Evolutionary conservation across 2,113 vertebrate genomes (phyloP).

Genomic region (Formicarius rufipectus): DNA sequence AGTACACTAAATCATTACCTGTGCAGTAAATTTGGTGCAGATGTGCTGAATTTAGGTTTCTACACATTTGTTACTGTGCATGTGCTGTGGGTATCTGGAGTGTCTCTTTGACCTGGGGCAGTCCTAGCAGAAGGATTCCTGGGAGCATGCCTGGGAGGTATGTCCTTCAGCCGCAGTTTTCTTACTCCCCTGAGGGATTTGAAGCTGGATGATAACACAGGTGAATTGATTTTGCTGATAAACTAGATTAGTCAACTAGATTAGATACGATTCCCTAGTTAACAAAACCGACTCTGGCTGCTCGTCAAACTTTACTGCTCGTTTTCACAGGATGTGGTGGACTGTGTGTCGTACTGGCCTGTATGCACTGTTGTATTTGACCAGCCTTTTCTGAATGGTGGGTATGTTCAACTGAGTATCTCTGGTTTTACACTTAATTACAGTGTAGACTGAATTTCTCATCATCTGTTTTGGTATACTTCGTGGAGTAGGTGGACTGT

Average conservation of each 20-base stretch:
- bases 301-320: not conserved
- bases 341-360: not conserved
- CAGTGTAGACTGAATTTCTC: not conserved
- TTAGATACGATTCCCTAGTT: not conserved
- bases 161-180: not conserved
- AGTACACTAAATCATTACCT: not conserved
- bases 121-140: not conserved
- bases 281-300: not conserved
- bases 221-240: not conserved
- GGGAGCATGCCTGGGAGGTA: not conserved
- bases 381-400: not conserved
- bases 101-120: not conserved
- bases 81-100: not conserved
- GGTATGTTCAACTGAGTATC: not conserved
- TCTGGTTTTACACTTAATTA: not conserved
- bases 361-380: not conserved
- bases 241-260: not conserved
- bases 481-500: not conserved
- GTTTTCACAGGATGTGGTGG: not conserved
- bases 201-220: not conserved
- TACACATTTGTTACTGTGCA: not conserved
- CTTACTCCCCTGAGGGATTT: not conserved
- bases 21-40: not conserved
- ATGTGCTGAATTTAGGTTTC: not conserved
- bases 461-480: slow-evolving; percentile 20